Conservation (phyloP, 2,888 invertebrate genomes). For the Drosophila incognita region DNA sequence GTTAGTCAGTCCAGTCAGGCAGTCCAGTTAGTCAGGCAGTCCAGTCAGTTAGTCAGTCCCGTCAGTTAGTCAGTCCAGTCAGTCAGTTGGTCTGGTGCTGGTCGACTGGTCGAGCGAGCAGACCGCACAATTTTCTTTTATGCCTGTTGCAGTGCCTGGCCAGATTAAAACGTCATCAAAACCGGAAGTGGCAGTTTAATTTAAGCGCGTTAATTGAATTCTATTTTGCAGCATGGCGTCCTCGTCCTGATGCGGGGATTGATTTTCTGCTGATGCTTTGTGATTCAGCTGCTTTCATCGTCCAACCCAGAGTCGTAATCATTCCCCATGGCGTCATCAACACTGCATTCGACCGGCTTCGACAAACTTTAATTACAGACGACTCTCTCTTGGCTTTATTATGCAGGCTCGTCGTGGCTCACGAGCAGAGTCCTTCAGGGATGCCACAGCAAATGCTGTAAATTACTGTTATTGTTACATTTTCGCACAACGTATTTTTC, state of each 20-base stretch:
- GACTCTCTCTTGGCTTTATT: conserved; percentile 55
- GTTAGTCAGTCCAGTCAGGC: too few species aligned
- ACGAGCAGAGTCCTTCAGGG: conserved; percentile 22
- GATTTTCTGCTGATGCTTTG: conserved; percentile 65
- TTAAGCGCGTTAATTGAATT: conserved; percentile 83
- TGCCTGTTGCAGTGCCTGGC: conserved; percentile 34
- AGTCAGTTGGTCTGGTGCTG: background rate
- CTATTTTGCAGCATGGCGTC: conserved; percentile 65
- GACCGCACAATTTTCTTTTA: conserved; percentile 47
- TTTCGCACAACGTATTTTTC: conserved; percentile 33
- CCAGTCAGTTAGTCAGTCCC: background rate
- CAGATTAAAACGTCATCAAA: conserved; percentile 82
- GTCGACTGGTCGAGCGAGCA: conserved; percentile 4
- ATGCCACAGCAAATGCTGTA: conserved; percentile 51
- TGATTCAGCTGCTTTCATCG: conserved; percentile 21
- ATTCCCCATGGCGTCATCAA: conserved; percentile 46
- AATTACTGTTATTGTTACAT: conserved; percentile 71
- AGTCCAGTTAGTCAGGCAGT: background rate
- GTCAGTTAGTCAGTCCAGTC: background rate
- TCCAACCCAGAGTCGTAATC: conserved; percentile 23
- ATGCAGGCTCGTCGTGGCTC: conserved; percentile 47
- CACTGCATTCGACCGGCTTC: conserved; percentile 43
- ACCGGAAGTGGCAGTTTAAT: conserved; percentile 84
- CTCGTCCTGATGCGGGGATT: conserved; percentile 60
- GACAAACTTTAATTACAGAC: conserved; percentile 76